Conservation (phyloP, 2,888 invertebrate genomes). For the Megaustenia siamemsis region DNA sequence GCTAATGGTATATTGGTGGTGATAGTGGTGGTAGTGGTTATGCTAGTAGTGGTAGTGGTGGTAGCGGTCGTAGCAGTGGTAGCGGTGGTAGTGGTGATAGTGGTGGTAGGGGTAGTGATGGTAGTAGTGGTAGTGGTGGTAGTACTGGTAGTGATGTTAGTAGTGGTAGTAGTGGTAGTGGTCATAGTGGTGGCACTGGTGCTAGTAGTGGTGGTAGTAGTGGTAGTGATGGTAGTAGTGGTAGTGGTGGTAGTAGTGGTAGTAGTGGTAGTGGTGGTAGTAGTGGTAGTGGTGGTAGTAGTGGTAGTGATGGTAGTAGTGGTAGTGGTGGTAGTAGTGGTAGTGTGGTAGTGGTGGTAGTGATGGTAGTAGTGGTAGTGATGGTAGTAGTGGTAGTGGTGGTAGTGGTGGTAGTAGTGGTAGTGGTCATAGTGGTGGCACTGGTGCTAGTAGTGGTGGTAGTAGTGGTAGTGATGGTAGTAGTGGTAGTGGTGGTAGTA, state of each 20-base stretch:
- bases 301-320: neutral
- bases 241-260: neutral
- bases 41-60: neutral
- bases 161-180: no score
- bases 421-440: neutral
- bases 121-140: neutral
- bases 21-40: no score
- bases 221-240: neutral
- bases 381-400: neutral
- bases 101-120: no score
- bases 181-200: no score
- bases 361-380: neutral
- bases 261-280: neutral
- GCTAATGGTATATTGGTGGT: no score
- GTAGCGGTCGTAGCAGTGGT: neutral
- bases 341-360: neutral
- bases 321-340: neutral
- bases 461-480: neutral
- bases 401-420: constrained; percentile 10
- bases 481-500: neutral
- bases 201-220: no score
- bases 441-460: neutral
- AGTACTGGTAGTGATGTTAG: no score
- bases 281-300: neutral
- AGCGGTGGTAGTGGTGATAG: neutral